phyloP scores from a whole-genome alignment of 2,113 vertebrate genomes.

The Tragelaphus scriptus region DNA sequence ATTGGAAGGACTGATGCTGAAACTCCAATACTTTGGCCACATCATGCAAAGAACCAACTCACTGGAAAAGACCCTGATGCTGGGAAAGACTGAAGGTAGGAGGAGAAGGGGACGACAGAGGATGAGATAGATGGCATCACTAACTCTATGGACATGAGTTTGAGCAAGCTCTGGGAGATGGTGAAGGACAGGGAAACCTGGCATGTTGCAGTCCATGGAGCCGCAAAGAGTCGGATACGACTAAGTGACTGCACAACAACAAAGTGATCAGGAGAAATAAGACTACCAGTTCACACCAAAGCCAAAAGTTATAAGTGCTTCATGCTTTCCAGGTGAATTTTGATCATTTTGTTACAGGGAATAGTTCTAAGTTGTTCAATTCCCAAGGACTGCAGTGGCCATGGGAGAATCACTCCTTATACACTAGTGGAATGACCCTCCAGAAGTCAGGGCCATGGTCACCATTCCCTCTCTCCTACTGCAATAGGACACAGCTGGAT shows the following conservation, averaged over 20 bases:
- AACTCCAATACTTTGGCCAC: background rate
- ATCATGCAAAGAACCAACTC: background rate
- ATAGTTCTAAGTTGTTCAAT: background rate
- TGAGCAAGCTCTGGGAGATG: background rate
- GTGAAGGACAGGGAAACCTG: background rate
- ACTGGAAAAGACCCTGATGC: background rate
- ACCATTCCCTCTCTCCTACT: background rate
- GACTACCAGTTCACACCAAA: background rate
- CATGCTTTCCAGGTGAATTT: background rate
- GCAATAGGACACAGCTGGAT: background rate
- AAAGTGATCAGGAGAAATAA: background rate
- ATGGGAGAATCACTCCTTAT: background rate
- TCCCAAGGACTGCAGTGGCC: background rate
- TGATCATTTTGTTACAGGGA: conserved; percentile 12
- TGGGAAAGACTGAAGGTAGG: background rate
- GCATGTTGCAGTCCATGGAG: background rate
- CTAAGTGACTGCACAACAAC: background rate
- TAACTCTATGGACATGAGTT: background rate
- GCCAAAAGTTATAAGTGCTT: background rate
- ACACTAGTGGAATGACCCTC: background rate
- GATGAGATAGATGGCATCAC: background rate
- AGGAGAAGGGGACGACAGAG: background rate
- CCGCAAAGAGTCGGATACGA: background rate
- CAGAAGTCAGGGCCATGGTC: background rate
- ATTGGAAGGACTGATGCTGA: background rate